Base-by-base conservation (phyloP, 2,113 vertebrate species). In the Anarrhichthys ocellatus region DNA sequence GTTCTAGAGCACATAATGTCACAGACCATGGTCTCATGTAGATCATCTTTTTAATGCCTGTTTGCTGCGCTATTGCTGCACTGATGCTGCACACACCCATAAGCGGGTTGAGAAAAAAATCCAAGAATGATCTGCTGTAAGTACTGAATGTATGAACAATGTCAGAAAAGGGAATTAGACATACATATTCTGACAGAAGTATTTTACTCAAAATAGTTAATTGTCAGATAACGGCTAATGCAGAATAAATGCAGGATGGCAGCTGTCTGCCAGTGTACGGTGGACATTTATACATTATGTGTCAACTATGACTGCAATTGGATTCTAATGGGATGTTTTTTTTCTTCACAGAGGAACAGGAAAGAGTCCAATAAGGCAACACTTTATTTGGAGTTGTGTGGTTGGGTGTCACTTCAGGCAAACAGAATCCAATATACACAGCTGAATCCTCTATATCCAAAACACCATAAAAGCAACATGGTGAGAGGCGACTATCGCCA, bases 11-110 rank as follows among this genome's bases (percentile, higher is more conserved):
- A 22, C 22, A 54, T 40, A 22, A n/a, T 36, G 42, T 27, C 44
- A 40, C 34, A 40, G 74, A 42, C 34, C 17, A 13, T 6, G 2
- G 38, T 27, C 54, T 62, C 17, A 50, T 38, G n/a, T n/a, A 46
- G 54, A 9, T 38, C 15, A 17, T 48, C 18, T 61, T 52, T 29
- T 67, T 20, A 36, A 34, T 38, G 18, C 1, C 4, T 24, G 22
- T 44, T 58, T 67, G n/a, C 50, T 81, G 69, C 27, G 54, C 13
- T 61, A 32, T 59, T 68, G 9, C 84, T 74, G 62, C 63, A 73
- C 56, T 78, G 42, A 62, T 76, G 48, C 69, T 32, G n/a, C 78
- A 74, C 40, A 38, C 63, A 77, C 9, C 42, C 58, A 78, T 6
- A 29, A 58, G 6, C 0, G n/a, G 50, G 24, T 46, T 56, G 9